Base-by-base conservation (phyloP, 2,113 vertebrate genomes). In the Ascaphus truei region DNA sequence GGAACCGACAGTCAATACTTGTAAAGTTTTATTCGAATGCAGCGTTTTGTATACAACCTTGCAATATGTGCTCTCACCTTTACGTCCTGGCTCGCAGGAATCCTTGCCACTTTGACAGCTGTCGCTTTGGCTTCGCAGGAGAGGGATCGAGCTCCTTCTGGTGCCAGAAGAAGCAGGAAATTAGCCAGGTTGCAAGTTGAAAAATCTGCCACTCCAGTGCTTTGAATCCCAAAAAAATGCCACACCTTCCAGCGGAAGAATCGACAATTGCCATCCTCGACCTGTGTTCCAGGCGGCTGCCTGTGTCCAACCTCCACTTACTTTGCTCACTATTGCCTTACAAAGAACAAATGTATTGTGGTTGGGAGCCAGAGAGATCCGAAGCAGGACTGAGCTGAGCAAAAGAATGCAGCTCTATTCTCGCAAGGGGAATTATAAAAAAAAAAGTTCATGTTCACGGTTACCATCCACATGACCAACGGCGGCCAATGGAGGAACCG, bases 381-480 rank as follows among this genome's bases (percentile, higher is more conserved):
- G 89, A 90, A 88, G 90, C 91, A 92, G 89, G 88, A 91, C 78
- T 77, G 85, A 90, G 88, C 86, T 75, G 82, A 94, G 89, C 91
- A 88, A 90, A 93, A 93, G 92, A 94, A 93, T 94, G 92, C 92
- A 86, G 90, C 91, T 94, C 91, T 94, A 92, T 95, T 93, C 93
- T 87, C 87, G 90, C 93, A 93, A 94, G 93, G 93, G 93, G 95
- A 96, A 95, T 94, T 92, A 96, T 93, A 95, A 97, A 94, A 92
- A 95, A 97, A 94, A 92, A 95, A 94, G 95, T 98, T 98, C 93
- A 96, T 94, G 94, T 95, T 96, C 95, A 94, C 89, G 92, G 93
- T 92, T 94, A 85, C 85, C 76, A 79, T 86, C 83, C 96, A 98
- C 90, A 95, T 99, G 96, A 96, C 88, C 87, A 63, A 79, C 86